Conservation (phyloP, 37 sponge, comb jelly and placozoan species). For the Lycopodina hypogea region DNA sequence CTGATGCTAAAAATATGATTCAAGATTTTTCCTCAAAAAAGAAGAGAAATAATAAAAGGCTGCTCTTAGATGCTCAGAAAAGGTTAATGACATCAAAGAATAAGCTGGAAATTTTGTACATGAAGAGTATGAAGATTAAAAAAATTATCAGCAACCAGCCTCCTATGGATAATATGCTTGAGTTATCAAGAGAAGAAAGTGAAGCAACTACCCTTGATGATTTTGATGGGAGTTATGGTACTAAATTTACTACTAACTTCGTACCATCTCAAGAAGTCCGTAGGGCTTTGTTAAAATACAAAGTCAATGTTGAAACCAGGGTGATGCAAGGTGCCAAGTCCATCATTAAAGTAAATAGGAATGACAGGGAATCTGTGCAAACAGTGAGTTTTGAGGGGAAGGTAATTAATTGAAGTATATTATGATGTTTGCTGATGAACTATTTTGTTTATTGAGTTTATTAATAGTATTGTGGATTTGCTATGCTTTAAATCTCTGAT, state of each 20-base stretch:
- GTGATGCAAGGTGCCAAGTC: conserved; percentile 82
- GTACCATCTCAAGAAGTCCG: conserved; percentile 44
- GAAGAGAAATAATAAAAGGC: conserved; percentile 57
- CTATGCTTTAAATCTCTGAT: too few relatives aligned
- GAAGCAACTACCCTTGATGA: too few relatives aligned
- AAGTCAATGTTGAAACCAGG: conserved; percentile 80
- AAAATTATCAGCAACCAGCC: conserved; percentile 5
- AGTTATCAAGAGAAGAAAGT: too few relatives aligned
- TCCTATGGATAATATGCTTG: not conserved
- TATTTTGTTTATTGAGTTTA: too few relatives aligned
- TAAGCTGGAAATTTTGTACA: conserved; percentile 79
- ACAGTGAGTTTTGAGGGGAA: conserved; percentile 52
- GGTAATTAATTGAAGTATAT: too few relatives aligned
- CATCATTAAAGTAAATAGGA: conserved; percentile 64
- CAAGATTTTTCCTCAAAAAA: conserved; percentile 48
- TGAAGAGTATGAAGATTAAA: conserved; percentile 60
- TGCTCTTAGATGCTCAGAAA: conserved; percentile 69
- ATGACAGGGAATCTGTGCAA: conserved; percentile 53
- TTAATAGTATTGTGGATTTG: too few relatives aligned
- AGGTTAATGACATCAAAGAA: conserved; percentile 67
- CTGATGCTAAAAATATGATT: conserved; percentile 88
- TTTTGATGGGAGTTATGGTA: not conserved
- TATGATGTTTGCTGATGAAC: too few relatives aligned
- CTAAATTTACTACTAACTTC: not conserved
- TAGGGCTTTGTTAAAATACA: conserved; percentile 62